Base-by-base conservation (phyloP, 2,888 invertebrate genomes). In the Amphipoea lucens region DNA sequence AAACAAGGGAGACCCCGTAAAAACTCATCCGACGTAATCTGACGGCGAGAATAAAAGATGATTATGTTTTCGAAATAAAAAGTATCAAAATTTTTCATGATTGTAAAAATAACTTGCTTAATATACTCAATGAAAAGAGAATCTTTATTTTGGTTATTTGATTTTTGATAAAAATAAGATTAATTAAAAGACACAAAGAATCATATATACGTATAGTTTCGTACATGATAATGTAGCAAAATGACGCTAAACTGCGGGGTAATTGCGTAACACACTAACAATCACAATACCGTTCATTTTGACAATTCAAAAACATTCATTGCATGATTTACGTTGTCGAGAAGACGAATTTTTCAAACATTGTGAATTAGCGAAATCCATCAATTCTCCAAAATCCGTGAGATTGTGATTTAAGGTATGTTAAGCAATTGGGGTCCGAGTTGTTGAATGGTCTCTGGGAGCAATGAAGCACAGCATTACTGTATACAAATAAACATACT, bases 1-100 rank as follows among this genome's bases (percentile, higher is more conserved):
- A n/a, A n/a, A n/a, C n/a, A n/a, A n/a, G n/a, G n/a, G n/a, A n/a
- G n/a, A n/a, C n/a, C n/a, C n/a, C 54, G 42, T 74, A 70, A 76
- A 74, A 82, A 36, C 45, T 63, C 54, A 60, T 65, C 40, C 29
- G 20, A 51, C 40, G 12, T 76, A 70, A 80, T 74, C 60, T 67
- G 72, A 73, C 17, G 12, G 45, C 11, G n/a, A n/a, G 20, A 66
- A 66, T 42, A 70, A 74, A 40, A 71, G 5, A 76, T 63, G n/a
- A 62, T 76, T 62, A 72, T 54, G 14, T 63, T 74, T 78, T 72
- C 42, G 6, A 69, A 57, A n/a, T 36, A 60, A 60, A 40, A 54
- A 23, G 4, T 6, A 60, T 48, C 0, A 48, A 57, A 48, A 57
- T n/a, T 51, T 0, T 17, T 4, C 4, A 48, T 14, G 23, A 45